Conservation (phyloP, 1,140 invertebrate species). For the Drosophila ercepeae region DNA sequence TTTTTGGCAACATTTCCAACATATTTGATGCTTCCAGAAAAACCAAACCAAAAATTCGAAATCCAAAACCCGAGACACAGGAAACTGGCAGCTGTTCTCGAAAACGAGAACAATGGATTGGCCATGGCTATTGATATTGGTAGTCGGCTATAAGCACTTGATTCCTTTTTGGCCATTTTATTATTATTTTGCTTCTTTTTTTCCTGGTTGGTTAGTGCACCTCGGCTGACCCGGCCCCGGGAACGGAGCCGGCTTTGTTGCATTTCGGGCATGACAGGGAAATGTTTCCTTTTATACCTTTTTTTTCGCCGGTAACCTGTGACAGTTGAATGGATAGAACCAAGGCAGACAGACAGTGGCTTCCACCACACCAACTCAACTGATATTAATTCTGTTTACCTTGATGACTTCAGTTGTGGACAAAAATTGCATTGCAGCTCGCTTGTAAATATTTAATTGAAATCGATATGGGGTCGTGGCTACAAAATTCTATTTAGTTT, state of each 20-base stretch:
- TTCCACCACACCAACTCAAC: constrained; percentile 35
- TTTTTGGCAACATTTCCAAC: constrained; percentile 44
- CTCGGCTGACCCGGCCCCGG: constrained; percentile 24
- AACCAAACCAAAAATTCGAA: constrained; percentile 12
- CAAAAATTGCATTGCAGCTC: constrained; percentile 55
- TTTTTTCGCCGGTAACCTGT: constrained; percentile 29
- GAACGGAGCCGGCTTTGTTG: constrained; percentile 39
- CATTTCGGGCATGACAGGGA: constrained; percentile 47
- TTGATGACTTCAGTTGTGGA: constrained; percentile 51
- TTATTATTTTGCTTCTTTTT: neutral
- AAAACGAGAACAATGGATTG: constrained; percentile 54
- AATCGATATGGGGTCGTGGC: no score
- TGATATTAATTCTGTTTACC: constrained; percentile 60
- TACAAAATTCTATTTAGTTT: constrained; percentile 7
- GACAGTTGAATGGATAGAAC: constrained; percentile 18
- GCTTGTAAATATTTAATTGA: constrained; percentile 72
- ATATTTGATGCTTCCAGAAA: constrained; percentile 24
- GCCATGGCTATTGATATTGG: constrained; percentile 41
- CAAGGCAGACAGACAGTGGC: neutral
- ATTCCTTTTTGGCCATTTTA: constrained; percentile 29
- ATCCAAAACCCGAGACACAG: constrained; percentile 5
- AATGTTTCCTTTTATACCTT: constrained; percentile 24
- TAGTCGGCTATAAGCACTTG: constrained; percentile 60
- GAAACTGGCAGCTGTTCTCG: constrained; percentile 55
- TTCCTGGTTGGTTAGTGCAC: constrained; percentile 20